These are phyloP conservation scores for Helogale parvula DNA, from an alignment of 2,113 vertebrate genomes.

Conservation along the genomic window DNA sequence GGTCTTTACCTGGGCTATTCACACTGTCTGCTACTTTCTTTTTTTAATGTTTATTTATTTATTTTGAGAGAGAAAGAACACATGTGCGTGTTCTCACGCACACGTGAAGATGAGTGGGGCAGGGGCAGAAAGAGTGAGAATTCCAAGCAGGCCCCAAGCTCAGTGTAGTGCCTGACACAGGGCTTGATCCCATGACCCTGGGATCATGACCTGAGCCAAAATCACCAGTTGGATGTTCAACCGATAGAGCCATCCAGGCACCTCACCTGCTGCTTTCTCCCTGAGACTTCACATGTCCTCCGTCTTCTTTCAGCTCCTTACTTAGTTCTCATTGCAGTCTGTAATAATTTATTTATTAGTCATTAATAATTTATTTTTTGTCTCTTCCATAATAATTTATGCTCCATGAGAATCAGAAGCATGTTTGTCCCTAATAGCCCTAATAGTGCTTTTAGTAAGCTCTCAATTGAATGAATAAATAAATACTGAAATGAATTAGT, in stretches of 20 bases:
- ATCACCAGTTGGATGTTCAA: too few species aligned
- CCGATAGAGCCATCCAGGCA: too few species aligned
- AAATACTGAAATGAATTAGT: conserved; percentile 37
- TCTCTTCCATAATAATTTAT: neutral
- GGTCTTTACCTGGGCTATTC: neutral
- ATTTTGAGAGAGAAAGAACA: too few species aligned
- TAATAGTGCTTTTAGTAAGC: conserved; percentile 5
- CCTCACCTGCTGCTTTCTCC: neutral
- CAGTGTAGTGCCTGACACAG: too few species aligned
- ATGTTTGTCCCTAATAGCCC: neutral
- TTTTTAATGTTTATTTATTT: too few species aligned
- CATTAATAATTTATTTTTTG: conserved; percentile 30
- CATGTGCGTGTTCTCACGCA: too few species aligned
- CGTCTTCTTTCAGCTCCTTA: neutral
- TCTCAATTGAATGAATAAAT: conserved; percentile 6
- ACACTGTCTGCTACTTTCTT: neutral
- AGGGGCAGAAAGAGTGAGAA: too few species aligned
- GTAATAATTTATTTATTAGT: conserved; percentile 3
- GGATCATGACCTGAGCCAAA: too few species aligned
- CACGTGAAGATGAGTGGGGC: too few species aligned
- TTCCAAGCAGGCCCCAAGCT: too few species aligned
- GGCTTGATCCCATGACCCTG: too few species aligned
- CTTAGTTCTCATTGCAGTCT: neutral
- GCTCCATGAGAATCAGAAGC: neutral
- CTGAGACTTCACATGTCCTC: neutral